Evolutionary conservation across 2,888 invertebrate species (phyloP), one percentile per base, ranked within the genome.

Genomic region (Pantelozetes paolii): DNA sequence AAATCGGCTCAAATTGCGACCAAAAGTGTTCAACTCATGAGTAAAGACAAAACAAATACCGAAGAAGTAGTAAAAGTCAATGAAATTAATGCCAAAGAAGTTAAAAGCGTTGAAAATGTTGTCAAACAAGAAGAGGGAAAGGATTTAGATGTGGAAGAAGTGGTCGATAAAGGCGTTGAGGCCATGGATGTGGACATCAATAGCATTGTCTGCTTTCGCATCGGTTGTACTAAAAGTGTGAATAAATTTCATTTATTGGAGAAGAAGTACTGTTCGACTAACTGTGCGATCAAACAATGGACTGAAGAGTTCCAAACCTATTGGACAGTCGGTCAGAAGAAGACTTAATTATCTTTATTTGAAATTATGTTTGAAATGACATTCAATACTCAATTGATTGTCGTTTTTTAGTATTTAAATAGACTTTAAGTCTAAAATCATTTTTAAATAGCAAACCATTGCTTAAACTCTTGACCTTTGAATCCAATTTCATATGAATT

Each of bases 261-360:
- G 2, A 42, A 45, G 15, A 69, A 69, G 18, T 69, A 13, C 45
- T 69, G 71, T 48, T 71, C 71, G 1, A 18, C 57, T 5, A n/a
- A 30, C n/a, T 54, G 71, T 71, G 71, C 54, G 6, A 20, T 54
- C 72, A 32, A 32, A 36, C 59, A 42, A 57, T 23, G 32, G 71
- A 72, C 40, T 62, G 71, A 67, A 36, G 54, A 36, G 54, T 74
- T 69, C 15, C 69, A 69, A 1, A 42, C 13, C 36, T 0, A n/a
- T 40, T 64, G 64, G 69, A 32, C 32, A 28, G 13, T 57, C 48
- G 59, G 59, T 26, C 26, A 69, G 45, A 69, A 23, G 64, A 64
- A 1, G 6, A 5, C 5, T 36, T 36, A 36, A n/a, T n/a, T n/a
- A n/a, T n/a, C n/a, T n/a, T n/a, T n/a, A n/a, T n/a, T n/a, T n/a